Base-by-base conservation (phyloP, 2,888 invertebrate species). In the Reticulitermes lucifugus region DNA sequence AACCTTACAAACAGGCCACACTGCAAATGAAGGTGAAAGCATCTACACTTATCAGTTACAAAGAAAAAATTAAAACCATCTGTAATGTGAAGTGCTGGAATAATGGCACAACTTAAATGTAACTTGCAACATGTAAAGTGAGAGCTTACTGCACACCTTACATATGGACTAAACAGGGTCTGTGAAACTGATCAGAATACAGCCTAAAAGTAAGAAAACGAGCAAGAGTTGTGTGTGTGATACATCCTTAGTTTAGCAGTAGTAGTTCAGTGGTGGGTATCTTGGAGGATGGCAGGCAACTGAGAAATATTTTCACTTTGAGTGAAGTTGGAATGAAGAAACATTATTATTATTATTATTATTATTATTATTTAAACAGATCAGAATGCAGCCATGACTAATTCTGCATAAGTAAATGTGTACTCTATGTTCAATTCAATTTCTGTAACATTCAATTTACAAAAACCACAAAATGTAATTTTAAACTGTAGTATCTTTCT, bases 81-180 rank as follows among this genome's bases (percentile, higher is more conserved):
- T 55, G 1, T 70, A 29, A 70, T 29, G 70, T 29, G 41, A 21
- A 41, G 18, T 29, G 41, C 73, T 70, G 25, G 25, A 70, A 9
- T n/a, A 70, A 29, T 29, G 55, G 14, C 73, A 73, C 73, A 73
- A 73, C 73, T 73, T 73, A 35, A 41, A 73, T 73, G 41, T 73
- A 73, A 73, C 41, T 41, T 41, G 73, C 2, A 18, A 29, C 73
- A 73, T 41, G 41, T 35, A 35, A 73, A 14, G 41, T 73, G 12
- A 14, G 41, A 73, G 41, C 35, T 7, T 73, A 29, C 73, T 21
- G 41, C 12, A 21, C 73, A 41, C 73, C 73, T 41, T 21, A 41
- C 35, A 70, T 25, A 0, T 70, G 70, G 70, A 70, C 70, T 70
- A 7, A 46, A 46, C 46, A 46, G 10, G 1, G 25, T 29, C 29